A percentile compares a stretch with the other conserved stretches of the same genome.
Evolutionary conservation across 1,140 invertebrate species (phyloP).

Genomic region (Apis dorsata): DNA sequence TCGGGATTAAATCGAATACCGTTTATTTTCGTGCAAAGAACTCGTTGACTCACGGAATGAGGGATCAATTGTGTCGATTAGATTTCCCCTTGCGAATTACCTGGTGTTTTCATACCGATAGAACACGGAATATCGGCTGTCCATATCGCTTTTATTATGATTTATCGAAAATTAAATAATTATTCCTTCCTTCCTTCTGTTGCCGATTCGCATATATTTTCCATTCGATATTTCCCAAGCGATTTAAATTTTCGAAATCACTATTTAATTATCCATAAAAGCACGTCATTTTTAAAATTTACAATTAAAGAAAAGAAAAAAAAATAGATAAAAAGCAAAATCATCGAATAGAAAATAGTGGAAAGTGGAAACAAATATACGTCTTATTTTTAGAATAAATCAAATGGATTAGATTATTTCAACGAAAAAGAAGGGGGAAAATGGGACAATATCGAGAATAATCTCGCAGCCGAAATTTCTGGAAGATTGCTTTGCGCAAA

Average conservation of each 20-base stretch:
- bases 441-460: neutral
- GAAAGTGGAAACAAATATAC: too few relatives aligned
- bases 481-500: neutral
- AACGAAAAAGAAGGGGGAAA: neutral
- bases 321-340: neutral
- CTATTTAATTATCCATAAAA: neutral
- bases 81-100: too few relatives aligned
- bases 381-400: neutral
- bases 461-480: neutral
- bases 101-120: neutral
- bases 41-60: neutral
- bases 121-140: neutral
- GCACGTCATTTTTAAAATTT: too few relatives aligned
- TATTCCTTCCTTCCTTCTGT: neutral
- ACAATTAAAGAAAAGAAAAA: neutral
- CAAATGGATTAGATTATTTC: neutral
- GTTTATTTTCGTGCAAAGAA: neutral
- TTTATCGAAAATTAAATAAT: neutral
- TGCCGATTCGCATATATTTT: neutral
- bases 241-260: neutral
- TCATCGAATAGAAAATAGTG: neutral
- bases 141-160: neutral
- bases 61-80: neutral
- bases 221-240: neutral
- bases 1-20: neutral